These are phyloP conservation scores for Danaus chrysippus DNA, from an alignment of 2,888 invertebrate genomes.

Conservation along the genomic window DNA sequence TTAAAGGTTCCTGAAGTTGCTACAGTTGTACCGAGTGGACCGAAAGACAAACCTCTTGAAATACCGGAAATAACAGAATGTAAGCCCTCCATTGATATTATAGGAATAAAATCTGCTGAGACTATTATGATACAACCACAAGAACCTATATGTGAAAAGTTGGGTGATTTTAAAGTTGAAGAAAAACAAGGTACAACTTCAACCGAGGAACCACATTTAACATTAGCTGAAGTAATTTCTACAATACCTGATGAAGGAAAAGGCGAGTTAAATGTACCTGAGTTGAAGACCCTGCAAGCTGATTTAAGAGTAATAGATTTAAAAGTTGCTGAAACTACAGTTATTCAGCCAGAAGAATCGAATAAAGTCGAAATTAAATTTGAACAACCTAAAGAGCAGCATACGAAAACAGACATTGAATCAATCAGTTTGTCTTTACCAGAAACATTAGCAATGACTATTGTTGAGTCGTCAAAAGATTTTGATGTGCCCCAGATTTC, in stretches of 20 bases:
- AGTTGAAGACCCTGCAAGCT: background rate
- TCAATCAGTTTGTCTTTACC: slow-evolving; percentile 13
- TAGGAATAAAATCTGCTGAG: background rate
- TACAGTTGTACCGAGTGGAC: slow-evolving; percentile 5
- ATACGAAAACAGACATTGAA: slow-evolving; percentile 6
- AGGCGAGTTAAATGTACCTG: background rate
- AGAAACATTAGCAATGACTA: background rate
- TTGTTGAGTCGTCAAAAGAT: slow-evolving; percentile 11
- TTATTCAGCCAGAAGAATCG: background rate
- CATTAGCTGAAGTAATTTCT: background rate
- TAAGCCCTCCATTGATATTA: background rate
- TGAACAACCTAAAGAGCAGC: background rate
- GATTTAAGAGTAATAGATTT: background rate
- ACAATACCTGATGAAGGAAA: slow-evolving; percentile 7
- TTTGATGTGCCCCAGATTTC: background rate
- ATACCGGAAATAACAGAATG: slow-evolving; percentile 2
- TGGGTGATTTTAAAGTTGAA: too few relatives aligned
- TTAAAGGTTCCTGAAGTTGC: slow-evolving; percentile 4
- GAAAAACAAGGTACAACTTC: background rate
- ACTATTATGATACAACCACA: slow-evolving; percentile 2
- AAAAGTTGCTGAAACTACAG: slow-evolving; percentile 1
- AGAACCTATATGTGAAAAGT: too few relatives aligned
- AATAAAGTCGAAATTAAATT: slow-evolving; percentile 7
- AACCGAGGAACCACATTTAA: background rate
- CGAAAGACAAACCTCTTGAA: slow-evolving; percentile 8